Evolutionary conservation across 2,113 vertebrate species (phyloP).

Genomic region (Pomatorhinus ruficollis): DNA sequence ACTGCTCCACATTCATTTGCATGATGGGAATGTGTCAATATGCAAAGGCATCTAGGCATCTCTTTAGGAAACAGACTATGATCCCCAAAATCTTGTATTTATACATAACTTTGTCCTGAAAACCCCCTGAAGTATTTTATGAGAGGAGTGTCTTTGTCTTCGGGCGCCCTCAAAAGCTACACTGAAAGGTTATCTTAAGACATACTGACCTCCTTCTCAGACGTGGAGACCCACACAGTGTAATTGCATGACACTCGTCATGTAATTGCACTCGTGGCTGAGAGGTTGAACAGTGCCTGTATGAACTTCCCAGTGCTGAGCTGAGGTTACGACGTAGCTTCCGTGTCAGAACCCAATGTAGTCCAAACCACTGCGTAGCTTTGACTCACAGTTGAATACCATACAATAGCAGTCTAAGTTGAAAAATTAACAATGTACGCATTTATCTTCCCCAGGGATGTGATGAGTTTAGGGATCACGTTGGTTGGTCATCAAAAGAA

Average conservation of each 20-base stretch:
- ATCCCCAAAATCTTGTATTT: background rate
- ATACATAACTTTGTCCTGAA: background rate
- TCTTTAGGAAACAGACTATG: background rate
- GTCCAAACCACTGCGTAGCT: background rate
- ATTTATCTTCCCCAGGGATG: conserved; percentile 85
- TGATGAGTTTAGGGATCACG: conserved; percentile 98
- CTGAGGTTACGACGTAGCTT: background rate
- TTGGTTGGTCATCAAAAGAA: conserved; percentile 99
- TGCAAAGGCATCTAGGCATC: background rate
- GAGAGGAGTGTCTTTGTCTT: background rate
- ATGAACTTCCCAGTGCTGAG: background rate
- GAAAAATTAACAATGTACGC: conserved; percentile 66
- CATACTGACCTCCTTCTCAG: background rate
- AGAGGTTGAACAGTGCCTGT: background rate
- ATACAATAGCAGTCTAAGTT: conserved; percentile 15
- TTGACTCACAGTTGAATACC: conserved; percentile 12
- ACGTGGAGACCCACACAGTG: background rate
- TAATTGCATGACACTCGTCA: background rate
- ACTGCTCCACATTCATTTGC: background rate
- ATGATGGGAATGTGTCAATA: conserved; percentile 10
- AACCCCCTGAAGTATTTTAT: background rate
- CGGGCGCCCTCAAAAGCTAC: background rate
- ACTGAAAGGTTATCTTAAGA: background rate
- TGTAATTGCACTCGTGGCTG: background rate
- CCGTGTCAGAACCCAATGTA: background rate